Base-by-base conservation (phyloP, 2,888 invertebrate species). In the Lochmaea capreae region DNA sequence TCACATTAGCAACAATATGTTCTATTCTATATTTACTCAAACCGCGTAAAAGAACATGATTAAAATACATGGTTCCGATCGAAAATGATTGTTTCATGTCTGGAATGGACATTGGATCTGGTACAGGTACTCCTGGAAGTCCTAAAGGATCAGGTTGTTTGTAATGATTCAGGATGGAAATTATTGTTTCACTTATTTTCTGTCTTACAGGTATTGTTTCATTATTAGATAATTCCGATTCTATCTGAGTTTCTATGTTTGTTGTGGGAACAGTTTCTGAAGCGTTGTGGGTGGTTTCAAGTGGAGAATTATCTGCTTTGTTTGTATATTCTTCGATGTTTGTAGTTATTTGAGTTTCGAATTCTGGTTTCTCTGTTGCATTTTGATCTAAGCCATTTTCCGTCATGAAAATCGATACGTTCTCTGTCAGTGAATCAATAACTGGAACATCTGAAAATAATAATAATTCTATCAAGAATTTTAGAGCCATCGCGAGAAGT, bases 71-170 rank as follows among this genome's bases (percentile, higher is more conserved):
- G 10, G 90, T 92, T 46, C 91, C 91, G 70, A 92, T 89, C 0
- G 92, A 92, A 77, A 95, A 89, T 3, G 92, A 91, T 81, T 94
- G 92, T 71, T 90, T 91, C 87, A 94, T 92, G 79, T 94, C 92
- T 0, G 95, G 95, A 33, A 96, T 92, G 0, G 90, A 87, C 88
- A 95, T 92, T 0, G 97, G 96, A 84, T 96, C 96, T 0, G 94
- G 94, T 67, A 96, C 90, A 1, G 93, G 91, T 0, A 91, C 92
- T 0, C 93, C 93, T 0, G 96, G 96, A n/a, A 96, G 84, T 8
- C 95, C 95, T 6, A 94, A 88, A 0, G 95, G 95, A 85, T 95
- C 93, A 16, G 91, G 89, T 82, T 95, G 91, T 85, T 95, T 94
- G 86, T 93, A 96, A 84, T 96, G 95, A 72, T 93, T 92, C 54